Base-by-base conservation (phyloP, 1,140 invertebrate genomes). In the Fopius arisanus region DNA sequence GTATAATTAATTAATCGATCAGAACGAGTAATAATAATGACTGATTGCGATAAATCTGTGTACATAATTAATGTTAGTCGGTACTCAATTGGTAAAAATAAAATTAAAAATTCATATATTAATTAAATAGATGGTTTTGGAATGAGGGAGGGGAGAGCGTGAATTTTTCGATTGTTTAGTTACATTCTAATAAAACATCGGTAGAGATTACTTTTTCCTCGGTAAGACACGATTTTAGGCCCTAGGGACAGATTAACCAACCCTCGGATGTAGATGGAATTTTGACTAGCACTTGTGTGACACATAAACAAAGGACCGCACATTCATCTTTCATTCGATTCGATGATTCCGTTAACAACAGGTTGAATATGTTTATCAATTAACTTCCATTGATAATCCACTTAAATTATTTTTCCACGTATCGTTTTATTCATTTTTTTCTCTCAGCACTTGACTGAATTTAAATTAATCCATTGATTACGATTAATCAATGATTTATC, bases 251-350 rank as follows among this genome's bases (percentile, higher is more conserved):
- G 62, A 51, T 59, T 59, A 7, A 59, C 71, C 65, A 31, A 75
- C 67, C 65, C 65, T 75, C 74, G 63, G 67, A 28, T 51, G 40
- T 70, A 80, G 77, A 74, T 84, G 73, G 76, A 87, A 86, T 87
- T 87, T 86, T 86, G 86, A 86, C 86, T 86, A 87, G 86, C 81
- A 84, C 81, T 80, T 79, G 75, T 79, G 66, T 77, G 69, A 48
- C 51, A 72, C 65, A 59, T 59, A 59, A n/a, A 59, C 54, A 59
- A 26, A 51, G 19, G 54, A 59, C 54, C 54, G 54, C 23, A 59
- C 54, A 59, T 21, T 59, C 54, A 59, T 10, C 23, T 26, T 2
- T 59, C 23, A 59, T 59, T 59, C 23, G 19, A 51, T 51, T 19
- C 19, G 19, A 21, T 51, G 43, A 21, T 51, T 51, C 43, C 6